phyloP scores from a whole-genome alignment of 2,888 invertebrate genomes.

The Flabesymbios commensalis region DNA sequence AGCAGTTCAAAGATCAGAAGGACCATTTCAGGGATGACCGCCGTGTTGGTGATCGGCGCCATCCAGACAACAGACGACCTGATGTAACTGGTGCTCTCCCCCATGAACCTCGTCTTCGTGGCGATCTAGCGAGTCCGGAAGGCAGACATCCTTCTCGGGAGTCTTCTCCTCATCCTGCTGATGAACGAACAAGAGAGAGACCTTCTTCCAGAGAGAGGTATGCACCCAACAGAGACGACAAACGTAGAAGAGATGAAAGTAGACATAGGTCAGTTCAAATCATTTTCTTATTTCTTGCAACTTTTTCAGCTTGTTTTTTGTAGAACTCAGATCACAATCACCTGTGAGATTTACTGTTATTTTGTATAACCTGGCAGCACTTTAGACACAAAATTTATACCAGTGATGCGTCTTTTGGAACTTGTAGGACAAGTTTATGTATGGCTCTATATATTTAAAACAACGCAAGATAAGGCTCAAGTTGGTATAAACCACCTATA shows the following conservation, averaged over 20 bases:
- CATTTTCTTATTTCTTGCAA: background rate
- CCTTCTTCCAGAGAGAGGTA: constrained; percentile 10
- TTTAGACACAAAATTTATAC: too few species aligned
- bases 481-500: too few species aligned
- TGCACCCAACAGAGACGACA: constrained; percentile 6
- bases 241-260: constrained; percentile 18
- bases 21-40: constrained; percentile 3
- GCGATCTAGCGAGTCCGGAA: background rate
- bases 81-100: too few species aligned
- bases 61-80: background rate
- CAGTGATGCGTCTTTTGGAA: too few species aligned
- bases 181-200: constrained; percentile 11
- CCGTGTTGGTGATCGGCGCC: background rate
- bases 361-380: too few species aligned
- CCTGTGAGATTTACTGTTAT: too few species aligned
- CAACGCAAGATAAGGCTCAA: too few species aligned
- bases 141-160: background rate
- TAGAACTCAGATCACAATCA: too few species aligned
- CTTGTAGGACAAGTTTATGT: too few species aligned
- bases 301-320: background rate
- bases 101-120: too few species aligned
- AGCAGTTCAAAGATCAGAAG: background rate
- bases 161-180: background rate
- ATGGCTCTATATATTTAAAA: too few species aligned
- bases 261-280: constrained; percentile 21